Evolutionary conservation across 1,140 invertebrate species (phyloP), one percentile per base, ranked within the genome.

Genomic region (Hydropsyche tenuis): DNA sequence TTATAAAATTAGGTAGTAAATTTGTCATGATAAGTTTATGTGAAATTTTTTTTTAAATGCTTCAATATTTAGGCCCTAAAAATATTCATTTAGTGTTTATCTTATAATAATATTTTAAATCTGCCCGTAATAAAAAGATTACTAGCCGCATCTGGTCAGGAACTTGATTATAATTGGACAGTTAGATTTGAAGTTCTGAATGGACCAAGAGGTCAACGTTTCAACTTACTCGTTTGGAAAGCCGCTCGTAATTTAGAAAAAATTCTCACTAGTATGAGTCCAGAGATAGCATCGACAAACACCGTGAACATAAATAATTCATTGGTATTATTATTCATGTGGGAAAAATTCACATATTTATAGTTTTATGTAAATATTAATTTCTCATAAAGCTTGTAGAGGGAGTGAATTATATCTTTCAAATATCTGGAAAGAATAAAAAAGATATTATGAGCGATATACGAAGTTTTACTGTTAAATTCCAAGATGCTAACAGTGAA

Each of bases 261-360:
- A 56, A 74, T 16, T 11, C 64, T 77, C 16, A 73, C 64, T 4
- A 18, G 51, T 4, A 69, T 74, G 73, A 74, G 70, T 53, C 7
- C 53, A 14, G 60, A 73, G 48, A 77, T 77, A 12, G 73, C 73
- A 0, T 70, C 72, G 37, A 66, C 63, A 9, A 77, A 74, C 37
- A 72, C n/a, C 9, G 75, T 77, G 7, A 18, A 23, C 11, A 77
- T 77, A 16, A 77, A 77, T 42, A 77, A 77, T 60, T 63, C 73
- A 48, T 63, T 68, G 70, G 75, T 77, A 72, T 30, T 11, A 48
- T 18, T n/a, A n/a, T 6, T 69, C 3, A 60, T 51, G 30, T 48
- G n/a, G 2, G 43, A 62, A 20, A 20, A 22, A 20, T 62, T 62
- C 4, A 62, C 5, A 20, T 62, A 14, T 51, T 51, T 51, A 3